phyloP scores from a whole-genome alignment of 2,888 invertebrate genomes.

The Bellardia pandia region DNA sequence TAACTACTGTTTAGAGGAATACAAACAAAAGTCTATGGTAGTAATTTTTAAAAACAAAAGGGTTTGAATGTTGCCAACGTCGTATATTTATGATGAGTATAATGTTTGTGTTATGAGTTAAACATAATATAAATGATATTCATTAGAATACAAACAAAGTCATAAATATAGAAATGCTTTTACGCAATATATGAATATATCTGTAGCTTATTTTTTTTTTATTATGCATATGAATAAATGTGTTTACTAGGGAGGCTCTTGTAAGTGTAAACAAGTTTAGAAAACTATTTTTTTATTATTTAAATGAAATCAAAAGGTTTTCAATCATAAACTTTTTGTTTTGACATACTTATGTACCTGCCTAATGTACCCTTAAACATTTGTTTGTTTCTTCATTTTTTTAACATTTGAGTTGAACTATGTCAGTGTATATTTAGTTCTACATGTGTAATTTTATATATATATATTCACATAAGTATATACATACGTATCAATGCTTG shows the following conservation, averaged over 20 bases:
- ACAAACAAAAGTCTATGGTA: neutral
- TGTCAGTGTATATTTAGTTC: neutral
- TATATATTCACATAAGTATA: too few relatives aligned
- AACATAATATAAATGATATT: slow-evolving; percentile 52
- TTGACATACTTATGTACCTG: neutral
- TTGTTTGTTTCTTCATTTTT: neutral
- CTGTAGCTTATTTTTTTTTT: neutral
- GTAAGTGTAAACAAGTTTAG: neutral
- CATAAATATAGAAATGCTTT: slow-evolving; percentile 62
- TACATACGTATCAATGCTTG: neutral
- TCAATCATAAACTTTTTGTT: too few relatives aligned
- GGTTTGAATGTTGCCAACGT: slow-evolving; percentile 8
- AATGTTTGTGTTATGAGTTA: neutral
- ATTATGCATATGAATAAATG: neutral
- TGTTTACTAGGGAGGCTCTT: slow-evolving; percentile 23
- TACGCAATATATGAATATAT: slow-evolving; percentile 8
- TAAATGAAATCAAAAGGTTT: too few relatives aligned
- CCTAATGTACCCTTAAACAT: slow-evolving; percentile 2
- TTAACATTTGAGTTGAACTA: neutral
- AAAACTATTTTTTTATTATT: too few relatives aligned
- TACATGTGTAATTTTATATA: neutral
- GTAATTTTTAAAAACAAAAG: slow-evolving; percentile 12
- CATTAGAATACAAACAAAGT: slow-evolving; percentile 65
- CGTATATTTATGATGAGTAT: neutral
- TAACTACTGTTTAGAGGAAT: neutral